Conservation (phyloP, 2,888 invertebrate species). For the Penaeus monodon region DNA sequence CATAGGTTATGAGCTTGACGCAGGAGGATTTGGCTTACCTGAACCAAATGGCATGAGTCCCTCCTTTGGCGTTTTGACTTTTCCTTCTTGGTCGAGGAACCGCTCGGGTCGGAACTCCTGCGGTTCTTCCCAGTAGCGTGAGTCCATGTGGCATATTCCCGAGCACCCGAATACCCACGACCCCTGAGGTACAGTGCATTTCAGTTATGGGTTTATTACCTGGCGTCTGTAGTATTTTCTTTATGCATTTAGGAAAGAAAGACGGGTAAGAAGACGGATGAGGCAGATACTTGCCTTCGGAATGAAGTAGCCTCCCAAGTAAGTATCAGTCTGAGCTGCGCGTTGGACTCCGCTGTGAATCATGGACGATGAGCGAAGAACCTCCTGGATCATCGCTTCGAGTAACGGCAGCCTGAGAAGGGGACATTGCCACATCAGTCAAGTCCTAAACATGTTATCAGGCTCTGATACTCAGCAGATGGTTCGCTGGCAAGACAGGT, state of each 20-base stretch:
- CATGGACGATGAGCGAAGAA: not conserved
- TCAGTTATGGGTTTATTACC: too few relatives aligned
- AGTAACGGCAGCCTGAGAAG: not conserved
- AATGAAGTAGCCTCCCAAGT: not conserved
- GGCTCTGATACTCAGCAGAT: too few relatives aligned
- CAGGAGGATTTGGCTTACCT: not conserved
- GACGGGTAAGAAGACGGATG: too few relatives aligned
- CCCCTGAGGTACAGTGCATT: constrained; percentile 4
- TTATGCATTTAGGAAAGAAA: too few relatives aligned
- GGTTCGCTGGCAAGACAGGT: too few relatives aligned
- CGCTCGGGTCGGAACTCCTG: constrained; percentile 46
- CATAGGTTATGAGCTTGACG: too few relatives aligned
- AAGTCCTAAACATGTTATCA: too few relatives aligned
- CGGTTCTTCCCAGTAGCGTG: constrained; percentile 35
- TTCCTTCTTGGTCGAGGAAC: constrained; percentile 41
- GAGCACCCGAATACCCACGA: not conserved
- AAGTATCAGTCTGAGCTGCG: not conserved
- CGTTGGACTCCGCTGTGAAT: not conserved
- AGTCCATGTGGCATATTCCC: constrained; percentile 28
- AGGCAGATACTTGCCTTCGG: not conserved
- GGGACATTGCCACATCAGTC: too few relatives aligned
- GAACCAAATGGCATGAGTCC: constrained; percentile 40
- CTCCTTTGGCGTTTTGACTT: constrained; percentile 30
- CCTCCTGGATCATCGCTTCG: not conserved
- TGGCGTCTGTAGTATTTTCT: too few relatives aligned